Percentiles rank a stretch among this genome's conserved stretches.
Conservation (phyloP, 37 sponge, comb jelly and placozoan genomes). For the Petrosia ficiformis region DNA sequence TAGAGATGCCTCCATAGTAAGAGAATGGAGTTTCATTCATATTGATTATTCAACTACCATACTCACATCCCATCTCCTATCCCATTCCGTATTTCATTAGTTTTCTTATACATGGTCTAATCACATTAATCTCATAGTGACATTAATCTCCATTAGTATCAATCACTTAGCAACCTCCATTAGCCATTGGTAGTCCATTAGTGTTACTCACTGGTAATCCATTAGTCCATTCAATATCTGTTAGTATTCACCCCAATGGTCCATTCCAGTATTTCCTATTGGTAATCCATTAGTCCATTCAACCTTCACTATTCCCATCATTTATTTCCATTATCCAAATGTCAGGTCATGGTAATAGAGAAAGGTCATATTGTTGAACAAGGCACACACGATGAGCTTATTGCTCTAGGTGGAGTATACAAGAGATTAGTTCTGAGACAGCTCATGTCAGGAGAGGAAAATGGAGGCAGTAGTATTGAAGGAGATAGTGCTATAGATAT, state of each 20-base stretch:
- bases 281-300: not conserved
- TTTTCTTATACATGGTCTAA: too few relatives aligned
- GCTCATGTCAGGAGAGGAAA: slow-evolving; percentile 50
- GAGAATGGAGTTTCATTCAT: not conserved
- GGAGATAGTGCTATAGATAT: too few relatives aligned
- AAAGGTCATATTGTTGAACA: slow-evolving; percentile 71
- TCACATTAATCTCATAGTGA: too few relatives aligned
- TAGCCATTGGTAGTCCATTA: too few relatives aligned
- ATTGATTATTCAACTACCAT: not conserved
- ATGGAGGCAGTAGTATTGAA: not conserved
- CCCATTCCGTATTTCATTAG: too few relatives aligned
- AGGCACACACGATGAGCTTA: slow-evolving; percentile 81
- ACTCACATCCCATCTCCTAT: too few relatives aligned
- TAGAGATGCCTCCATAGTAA: slow-evolving; percentile 77
- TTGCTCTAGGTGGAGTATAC: slow-evolving; percentile 67
- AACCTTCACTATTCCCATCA: not conserved
- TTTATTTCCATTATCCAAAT: not conserved
- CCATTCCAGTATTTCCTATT: too few relatives aligned
- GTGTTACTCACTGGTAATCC: not conserved
- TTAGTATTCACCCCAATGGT: too few relatives aligned
- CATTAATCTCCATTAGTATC: too few relatives aligned
- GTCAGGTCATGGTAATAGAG: slow-evolving; percentile 77
- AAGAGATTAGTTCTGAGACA: slow-evolving; percentile 81
- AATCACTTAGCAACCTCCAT: too few relatives aligned
- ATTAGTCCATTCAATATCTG: not conserved